These are phyloP conservation scores for Mugil cephalus DNA, from an alignment of 2,113 vertebrate genomes.

Conservation along the genomic window DNA sequence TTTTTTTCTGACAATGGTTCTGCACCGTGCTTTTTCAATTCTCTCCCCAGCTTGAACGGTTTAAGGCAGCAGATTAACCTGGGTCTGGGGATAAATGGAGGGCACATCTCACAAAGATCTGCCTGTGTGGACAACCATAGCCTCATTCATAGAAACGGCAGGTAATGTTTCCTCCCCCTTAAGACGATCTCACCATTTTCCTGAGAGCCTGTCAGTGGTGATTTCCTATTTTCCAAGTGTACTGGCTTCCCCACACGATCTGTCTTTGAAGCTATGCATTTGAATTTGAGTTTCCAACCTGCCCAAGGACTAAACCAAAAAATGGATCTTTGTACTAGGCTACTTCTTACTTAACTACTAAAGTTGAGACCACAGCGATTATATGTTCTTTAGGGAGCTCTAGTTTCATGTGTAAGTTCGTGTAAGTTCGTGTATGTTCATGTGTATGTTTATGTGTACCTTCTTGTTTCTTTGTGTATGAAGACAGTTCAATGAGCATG, in stretches of 20 bases:
- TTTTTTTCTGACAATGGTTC: background rate
- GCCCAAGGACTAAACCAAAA: background rate
- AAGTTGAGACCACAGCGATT: too few relatives aligned
- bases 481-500: too few relatives aligned
- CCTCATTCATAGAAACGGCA: conserved; percentile 44
- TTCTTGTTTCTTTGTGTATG: too few relatives aligned
- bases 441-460: too few relatives aligned
- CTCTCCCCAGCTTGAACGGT: background rate
- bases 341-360: background rate
- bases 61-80: background rate
- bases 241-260: conserved; percentile 7
- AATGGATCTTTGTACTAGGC: background rate
- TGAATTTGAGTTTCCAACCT: conserved; percentile 5
- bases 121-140: conserved; percentile 19
- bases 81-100: background rate
- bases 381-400: too few relatives aligned
- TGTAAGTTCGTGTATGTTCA: too few relatives aligned
- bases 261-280: conserved; percentile 34
- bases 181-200: conserved; percentile 13
- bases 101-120: conserved; percentile 22
- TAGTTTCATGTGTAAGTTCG: background rate
- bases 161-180: conserved; percentile 43
- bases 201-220: conserved; percentile 40
- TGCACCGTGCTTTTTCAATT: conserved; percentile 2
- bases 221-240: conserved; percentile 44